These are phyloP conservation scores for Pyrgilauda ruficollis DNA, from an alignment of 2,113 vertebrate genomes.

Conservation along the genomic window DNA sequence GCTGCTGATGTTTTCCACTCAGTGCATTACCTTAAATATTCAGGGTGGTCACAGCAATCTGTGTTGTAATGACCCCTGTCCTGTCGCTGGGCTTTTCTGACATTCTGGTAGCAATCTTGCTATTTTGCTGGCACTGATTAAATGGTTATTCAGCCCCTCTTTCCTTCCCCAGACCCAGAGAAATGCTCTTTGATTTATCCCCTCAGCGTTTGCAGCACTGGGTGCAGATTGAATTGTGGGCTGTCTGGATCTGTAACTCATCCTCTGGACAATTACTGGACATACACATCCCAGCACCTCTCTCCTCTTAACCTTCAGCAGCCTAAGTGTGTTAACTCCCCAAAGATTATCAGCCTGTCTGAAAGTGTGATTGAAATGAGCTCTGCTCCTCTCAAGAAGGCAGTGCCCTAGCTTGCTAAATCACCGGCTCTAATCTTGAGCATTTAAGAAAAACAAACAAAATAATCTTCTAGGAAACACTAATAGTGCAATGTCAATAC, in stretches of 20 bases:
- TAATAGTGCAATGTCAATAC: conserved; percentile 56
- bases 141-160: background rate
- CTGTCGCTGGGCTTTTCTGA: background rate
- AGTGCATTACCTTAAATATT: background rate
- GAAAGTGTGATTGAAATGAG: conserved; percentile 69
- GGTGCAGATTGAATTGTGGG: conserved; percentile 16
- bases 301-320: conserved; percentile 61
- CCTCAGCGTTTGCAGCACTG: background rate
- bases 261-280: background rate
- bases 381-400: conserved; percentile 45
- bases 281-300: conserved; percentile 22
- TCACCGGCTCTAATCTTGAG: conserved; percentile 58
- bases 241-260: background rate
- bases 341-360: conserved; percentile 67
- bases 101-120: background rate
- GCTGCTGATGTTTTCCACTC: background rate
- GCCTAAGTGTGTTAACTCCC: conserved; percentile 62
- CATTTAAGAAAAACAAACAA: conserved; percentile 71
- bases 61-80: background rate
- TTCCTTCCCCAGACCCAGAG: background rate
- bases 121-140: background rate
- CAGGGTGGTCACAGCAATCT: background rate
- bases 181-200: conserved; percentile 55
- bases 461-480: conserved; percentile 70
- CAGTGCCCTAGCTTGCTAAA: conserved; percentile 50